These are phyloP conservation scores for Glaucomys volans DNA, from an alignment of 2,113 vertebrate species.

Conservation along the genomic window DNA sequence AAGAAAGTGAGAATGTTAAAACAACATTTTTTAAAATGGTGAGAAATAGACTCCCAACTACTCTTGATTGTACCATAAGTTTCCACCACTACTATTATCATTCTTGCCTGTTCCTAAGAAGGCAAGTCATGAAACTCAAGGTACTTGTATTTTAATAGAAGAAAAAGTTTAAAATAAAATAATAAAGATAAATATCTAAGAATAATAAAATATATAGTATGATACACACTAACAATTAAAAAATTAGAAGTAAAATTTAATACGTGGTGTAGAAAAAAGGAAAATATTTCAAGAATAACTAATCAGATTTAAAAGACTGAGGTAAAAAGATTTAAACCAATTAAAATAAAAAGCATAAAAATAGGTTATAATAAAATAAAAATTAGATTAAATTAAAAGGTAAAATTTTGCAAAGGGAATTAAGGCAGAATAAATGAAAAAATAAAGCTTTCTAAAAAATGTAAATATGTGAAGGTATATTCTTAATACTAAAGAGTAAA, in stretches of 20 bases:
- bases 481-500: neutral
- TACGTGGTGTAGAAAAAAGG: neutral
- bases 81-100: neutral
- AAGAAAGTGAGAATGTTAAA: no score
- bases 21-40: neutral
- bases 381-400: constrained; percentile 6
- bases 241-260: neutral
- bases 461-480: neutral
- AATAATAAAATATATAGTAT: neutral
- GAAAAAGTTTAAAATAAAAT: neutral
- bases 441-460: neutral
- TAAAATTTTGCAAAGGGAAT: neutral
- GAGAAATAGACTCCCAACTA: neutral
- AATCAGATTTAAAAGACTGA: neutral
- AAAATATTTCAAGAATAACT: neutral
- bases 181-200: neutral
- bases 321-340: neutral
- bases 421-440: constrained; percentile 11
- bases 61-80: rapidly evolving
- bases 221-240: neutral
- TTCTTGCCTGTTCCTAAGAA: neutral
- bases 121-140: neutral
- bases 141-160: neutral
- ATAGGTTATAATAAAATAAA: neutral
- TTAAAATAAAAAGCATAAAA: neutral